phyloP scores from a whole-genome alignment of 2,888 invertebrate species.

The Adineta ricciae region DNA sequence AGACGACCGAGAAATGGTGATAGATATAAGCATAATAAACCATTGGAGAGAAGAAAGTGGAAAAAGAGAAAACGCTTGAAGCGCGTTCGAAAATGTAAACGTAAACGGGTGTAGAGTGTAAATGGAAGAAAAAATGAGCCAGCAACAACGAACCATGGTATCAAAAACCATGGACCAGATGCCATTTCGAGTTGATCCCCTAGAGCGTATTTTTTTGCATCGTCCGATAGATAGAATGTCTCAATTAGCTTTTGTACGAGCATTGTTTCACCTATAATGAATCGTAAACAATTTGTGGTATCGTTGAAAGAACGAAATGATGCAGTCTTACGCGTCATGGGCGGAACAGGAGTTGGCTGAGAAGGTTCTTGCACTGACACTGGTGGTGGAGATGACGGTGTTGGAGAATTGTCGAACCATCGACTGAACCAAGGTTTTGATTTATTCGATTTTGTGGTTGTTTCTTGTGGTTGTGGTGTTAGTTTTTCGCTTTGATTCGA shows the following conservation, averaged over 20 bases:
- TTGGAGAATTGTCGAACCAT: not conserved
- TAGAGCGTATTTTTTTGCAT: not conserved
- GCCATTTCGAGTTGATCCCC: not conserved
- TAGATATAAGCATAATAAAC: not conserved
- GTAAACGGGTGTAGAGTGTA: not conserved
- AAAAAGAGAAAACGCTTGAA: not conserved
- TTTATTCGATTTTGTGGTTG: not conserved
- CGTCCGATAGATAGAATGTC: not conserved
- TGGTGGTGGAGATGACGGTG: not conserved
- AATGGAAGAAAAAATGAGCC: constrained; percentile 8
- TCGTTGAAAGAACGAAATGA: too few relatives aligned
- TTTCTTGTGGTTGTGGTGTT: not conserved
- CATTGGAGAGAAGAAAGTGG: not conserved
- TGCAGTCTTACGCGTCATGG: not conserved
- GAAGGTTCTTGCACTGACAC: not conserved
- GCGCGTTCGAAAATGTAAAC: constrained; percentile 4
- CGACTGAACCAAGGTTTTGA: not conserved
- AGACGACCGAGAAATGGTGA: not conserved
- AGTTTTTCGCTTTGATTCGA: not conserved
- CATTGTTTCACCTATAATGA: not conserved
- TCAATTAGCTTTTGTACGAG: not conserved
- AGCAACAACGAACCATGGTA: not conserved
- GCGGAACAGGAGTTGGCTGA: not conserved
- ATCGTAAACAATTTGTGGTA: too few relatives aligned
- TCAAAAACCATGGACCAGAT: not conserved